Evolutionary conservation across 1,140 invertebrate genomes (phyloP), one percentile per base, ranked within the genome.

Genomic region (Achatina immaculata): DNA sequence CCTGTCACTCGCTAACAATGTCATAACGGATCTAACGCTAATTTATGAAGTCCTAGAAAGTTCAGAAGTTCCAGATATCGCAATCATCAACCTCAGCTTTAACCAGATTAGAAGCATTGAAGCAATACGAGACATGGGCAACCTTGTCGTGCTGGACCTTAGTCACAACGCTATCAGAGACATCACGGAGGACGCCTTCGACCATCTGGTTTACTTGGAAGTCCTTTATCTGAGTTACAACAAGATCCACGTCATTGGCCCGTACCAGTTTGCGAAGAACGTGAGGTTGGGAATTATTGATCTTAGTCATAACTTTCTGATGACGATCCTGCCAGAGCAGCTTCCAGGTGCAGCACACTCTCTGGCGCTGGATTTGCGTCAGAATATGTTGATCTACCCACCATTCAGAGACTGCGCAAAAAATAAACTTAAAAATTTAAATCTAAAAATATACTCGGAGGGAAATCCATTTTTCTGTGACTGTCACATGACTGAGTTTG

Each of bases 401-500:
- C 83, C 83, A 7, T 80, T 77, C 34, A 55, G 55, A 38, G 81
- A 81, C 81, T 78, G 79, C 0, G 71, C 42, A 2, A 80, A 55
- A 51, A 48, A n/a, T 72, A 76, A 55, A 58, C 80, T 38, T 43
- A 42, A 51, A 42, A 77, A 21, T 66, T 51, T 58, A n/a, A 42
- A 71, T 45, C 2, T 80, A 16, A 76, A 71, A 42, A 80, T 82
- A 55, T 45, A 6, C 1, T 72, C 66, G 0, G 42, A 72, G 24
- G 34, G 36, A 34, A 85, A 83, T 51, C 84, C 84, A n/a, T 85
- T 81, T 68, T 31, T 58, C 0, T 85, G 84, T 78, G 82, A 85
- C 48, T 85, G 84, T 48, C 31, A 71, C 6, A 75, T 83, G 68
- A 31, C 55, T 45, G 74, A 43, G 6, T 83, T 85, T 51, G 45